phyloP scores from a whole-genome alignment of 1,140 invertebrate species.

The Luehdorfia chinensis region DNA sequence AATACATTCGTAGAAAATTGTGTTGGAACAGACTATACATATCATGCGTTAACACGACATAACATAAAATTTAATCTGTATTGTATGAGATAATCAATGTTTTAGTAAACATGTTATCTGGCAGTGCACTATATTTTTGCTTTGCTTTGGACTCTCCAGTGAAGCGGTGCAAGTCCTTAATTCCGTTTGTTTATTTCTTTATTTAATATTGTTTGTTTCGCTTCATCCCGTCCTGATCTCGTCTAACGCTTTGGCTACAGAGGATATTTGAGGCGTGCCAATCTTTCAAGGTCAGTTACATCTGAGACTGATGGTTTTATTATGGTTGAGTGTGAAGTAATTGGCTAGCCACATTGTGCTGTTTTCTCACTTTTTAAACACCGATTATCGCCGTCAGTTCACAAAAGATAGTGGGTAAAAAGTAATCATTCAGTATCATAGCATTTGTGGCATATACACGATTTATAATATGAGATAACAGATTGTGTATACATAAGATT shows the following conservation, averaged over 20 bases:
- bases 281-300: constrained; percentile 90
- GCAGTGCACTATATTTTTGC: not conserved
- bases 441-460: too few relatives aligned
- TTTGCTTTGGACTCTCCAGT: constrained; percentile 19
- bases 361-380: not conserved
- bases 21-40: too few relatives aligned
- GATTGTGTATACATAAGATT: too few relatives aligned
- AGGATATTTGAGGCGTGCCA: constrained; percentile 95
- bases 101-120: not conserved
- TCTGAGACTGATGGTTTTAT: constrained; percentile 22
- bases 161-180: constrained; percentile 18
- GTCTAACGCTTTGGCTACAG: constrained; percentile 79
- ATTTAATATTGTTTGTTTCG: constrained; percentile 68
- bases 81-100: not conserved
- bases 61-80: not conserved
- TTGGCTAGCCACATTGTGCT: constrained; percentile 11
- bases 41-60: too few relatives aligned
- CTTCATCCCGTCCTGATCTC: constrained; percentile 48
- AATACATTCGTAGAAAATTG: too few relatives aligned
- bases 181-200: constrained; percentile 7
- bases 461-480: too few relatives aligned
- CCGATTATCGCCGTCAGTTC: too few relatives aligned
- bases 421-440: too few relatives aligned
- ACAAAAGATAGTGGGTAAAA: too few relatives aligned
- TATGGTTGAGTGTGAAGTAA: constrained; percentile 14